Evolutionary conservation across 2,888 invertebrate genomes (phyloP).

Genomic region (Elegia similella): DNA sequence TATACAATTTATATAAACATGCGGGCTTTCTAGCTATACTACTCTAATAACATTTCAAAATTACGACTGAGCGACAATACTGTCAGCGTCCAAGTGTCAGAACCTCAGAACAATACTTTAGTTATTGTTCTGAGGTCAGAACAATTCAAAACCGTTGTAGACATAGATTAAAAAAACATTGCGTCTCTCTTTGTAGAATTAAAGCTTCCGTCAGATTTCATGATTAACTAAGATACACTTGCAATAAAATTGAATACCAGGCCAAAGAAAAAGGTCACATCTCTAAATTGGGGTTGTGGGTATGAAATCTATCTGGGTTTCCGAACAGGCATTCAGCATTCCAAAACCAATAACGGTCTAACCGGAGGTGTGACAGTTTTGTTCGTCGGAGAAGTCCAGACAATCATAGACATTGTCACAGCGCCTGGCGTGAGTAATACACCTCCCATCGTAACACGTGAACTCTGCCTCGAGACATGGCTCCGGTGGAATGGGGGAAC

Average conservation of each 20-base stretch:
- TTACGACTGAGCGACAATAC: no score
- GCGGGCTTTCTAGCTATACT: no score
- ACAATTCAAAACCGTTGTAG: no score
- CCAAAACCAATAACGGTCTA: constrained; percentile 33
- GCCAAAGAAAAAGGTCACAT: constrained; percentile 17
- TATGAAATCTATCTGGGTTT: constrained; percentile 11
- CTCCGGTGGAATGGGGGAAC: constrained; percentile 47
- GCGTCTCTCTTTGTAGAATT: no score
- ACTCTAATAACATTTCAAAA: no score
- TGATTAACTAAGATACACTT: no score
- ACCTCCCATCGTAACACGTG: constrained; percentile 87
- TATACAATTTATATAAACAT: no score
- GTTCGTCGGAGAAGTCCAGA: constrained; percentile 94
- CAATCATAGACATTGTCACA: constrained; percentile 96
- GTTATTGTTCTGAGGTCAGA: no score
- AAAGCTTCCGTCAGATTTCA: no score
- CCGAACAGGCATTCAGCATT: constrained; percentile 46
- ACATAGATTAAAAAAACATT: no score
- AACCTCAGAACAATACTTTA: no score
- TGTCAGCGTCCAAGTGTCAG: no score
- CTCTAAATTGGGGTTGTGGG: not conserved
- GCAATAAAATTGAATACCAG: constrained; percentile 14
- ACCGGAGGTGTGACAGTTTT: constrained; percentile 87
- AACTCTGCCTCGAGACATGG: constrained; percentile 85
- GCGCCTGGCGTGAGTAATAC: constrained; percentile 88